phyloP scores from a whole-genome alignment of 2,888 invertebrate genomes.

The Cantharis rufa region DNA sequence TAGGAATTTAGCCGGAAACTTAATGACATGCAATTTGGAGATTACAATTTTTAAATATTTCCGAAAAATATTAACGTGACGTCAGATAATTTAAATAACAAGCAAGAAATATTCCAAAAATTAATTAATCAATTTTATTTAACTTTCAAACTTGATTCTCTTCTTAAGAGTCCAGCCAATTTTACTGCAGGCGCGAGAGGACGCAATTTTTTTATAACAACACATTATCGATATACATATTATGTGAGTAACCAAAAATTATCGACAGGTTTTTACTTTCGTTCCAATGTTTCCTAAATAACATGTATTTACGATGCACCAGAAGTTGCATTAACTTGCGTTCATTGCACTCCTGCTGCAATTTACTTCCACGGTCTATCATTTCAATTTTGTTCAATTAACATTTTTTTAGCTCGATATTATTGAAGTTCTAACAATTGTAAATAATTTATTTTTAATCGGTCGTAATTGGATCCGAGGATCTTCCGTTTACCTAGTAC shows the following conservation, averaged over 20 bases:
- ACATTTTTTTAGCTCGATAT: not conserved
- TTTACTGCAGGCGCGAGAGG: not conserved
- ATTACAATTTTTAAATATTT: slow-evolving; percentile 4
- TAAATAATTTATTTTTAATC: not conserved
- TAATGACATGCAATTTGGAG: slow-evolving; percentile 5
- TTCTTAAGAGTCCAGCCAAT: not conserved
- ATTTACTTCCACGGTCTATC: not conserved
- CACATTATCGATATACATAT: not conserved
- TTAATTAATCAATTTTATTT: not conserved
- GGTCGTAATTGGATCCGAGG: not conserved
- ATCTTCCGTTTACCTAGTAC: not conserved
- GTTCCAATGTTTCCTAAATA: not conserved
- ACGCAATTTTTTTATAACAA: not conserved
- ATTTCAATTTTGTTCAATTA: not conserved
- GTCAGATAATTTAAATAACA: not conserved
- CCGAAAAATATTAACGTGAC: slow-evolving; percentile 1
- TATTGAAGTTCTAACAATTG: not conserved
- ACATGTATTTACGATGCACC: not conserved
- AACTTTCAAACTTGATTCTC: not conserved
- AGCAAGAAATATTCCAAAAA: not conserved
- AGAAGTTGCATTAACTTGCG: not conserved
- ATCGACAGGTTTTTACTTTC: not conserved
- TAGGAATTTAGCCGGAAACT: slow-evolving; percentile 8
- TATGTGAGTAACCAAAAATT: not conserved
- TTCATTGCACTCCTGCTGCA: not conserved